phyloP scores from a whole-genome alignment of 2,113 vertebrate genomes.

The Aldabrachelys gigantea region DNA sequence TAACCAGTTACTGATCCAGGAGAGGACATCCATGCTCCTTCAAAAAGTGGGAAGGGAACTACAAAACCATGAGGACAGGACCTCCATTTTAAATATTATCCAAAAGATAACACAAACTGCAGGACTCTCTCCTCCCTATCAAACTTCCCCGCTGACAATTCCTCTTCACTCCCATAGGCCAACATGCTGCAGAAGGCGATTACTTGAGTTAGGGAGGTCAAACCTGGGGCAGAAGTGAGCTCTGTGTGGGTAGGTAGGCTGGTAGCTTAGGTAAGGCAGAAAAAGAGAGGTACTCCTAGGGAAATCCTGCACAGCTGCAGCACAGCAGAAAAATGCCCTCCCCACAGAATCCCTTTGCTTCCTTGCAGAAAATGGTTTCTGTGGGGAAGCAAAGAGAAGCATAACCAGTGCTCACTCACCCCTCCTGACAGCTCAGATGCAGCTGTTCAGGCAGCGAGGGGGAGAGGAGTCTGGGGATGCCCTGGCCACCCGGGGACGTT shows the following conservation, averaged over 20 bases:
- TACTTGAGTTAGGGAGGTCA: rapidly evolving
- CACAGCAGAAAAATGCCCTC: too few species aligned
- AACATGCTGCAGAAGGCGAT: rapidly evolving
- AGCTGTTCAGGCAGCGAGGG: too few species aligned
- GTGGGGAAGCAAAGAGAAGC: too few species aligned
- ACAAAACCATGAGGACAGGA: neutral
- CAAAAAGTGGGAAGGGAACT: neutral
- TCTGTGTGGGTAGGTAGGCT: neutral
- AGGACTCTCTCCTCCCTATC: neutral
- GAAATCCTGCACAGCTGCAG: too few species aligned
- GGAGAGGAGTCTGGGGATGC: too few species aligned
- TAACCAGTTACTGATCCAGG: neutral
- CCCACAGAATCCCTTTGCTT: too few species aligned
- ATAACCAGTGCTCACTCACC: too few species aligned
- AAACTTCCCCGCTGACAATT: neutral
- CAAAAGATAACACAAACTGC: constrained; percentile 9
- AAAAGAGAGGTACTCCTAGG: neutral
- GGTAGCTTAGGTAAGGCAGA: neutral
- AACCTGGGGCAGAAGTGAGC: neutral
- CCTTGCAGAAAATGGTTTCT: too few species aligned
- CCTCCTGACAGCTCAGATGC: too few species aligned
- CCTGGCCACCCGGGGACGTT: too few species aligned
- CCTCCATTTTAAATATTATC: neutral
- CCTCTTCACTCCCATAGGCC: neutral
- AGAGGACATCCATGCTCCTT: neutral